These are phyloP conservation scores for Oryctolagus cuniculus DNA, from an alignment of 2,113 vertebrate species.

Conservation along the genomic window DNA sequence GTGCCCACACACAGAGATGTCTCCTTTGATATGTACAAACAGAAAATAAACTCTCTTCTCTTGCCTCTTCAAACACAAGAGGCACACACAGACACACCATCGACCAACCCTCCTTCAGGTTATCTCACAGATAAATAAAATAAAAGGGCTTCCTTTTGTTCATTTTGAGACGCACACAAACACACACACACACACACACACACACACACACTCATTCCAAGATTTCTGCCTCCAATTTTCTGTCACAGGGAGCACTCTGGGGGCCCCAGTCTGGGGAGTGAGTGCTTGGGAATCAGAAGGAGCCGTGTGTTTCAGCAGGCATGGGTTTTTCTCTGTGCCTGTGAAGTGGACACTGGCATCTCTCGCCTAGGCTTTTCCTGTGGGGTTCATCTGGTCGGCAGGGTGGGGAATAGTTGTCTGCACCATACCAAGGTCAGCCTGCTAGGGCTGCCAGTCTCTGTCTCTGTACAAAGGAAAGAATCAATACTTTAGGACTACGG, in stretches of 20 bases:
- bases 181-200: background rate
- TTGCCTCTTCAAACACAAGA: conserved; percentile 25
- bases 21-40: conserved; percentile 46
- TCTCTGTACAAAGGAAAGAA: conserved; percentile 98
- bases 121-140: conserved; percentile 54
- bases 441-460: conserved; percentile 98
- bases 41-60: conserved; percentile 52
- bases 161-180: conserved; percentile 62
- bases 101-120: background rate
- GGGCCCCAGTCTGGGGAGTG: conserved; percentile 78
- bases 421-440: conserved; percentile 96
- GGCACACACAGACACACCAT: background rate
- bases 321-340: conserved; percentile 86
- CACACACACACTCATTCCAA: background rate
- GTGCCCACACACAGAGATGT: conserved; percentile 37
- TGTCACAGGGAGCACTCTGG: conserved; percentile 89
- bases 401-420: conserved; percentile 97
- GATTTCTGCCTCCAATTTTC: conserved; percentile 86
- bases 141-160: conserved; percentile 10
- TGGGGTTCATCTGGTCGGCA: conserved; percentile 93
- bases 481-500: conserved; percentile 99
- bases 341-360: conserved; percentile 89
- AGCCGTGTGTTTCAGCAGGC: conserved; percentile 86
- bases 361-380: conserved; percentile 89
- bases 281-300: conserved; percentile 66